Conservation (phyloP, 2,797 vertebrate genomes). For the Mus minutoides region DNA sequence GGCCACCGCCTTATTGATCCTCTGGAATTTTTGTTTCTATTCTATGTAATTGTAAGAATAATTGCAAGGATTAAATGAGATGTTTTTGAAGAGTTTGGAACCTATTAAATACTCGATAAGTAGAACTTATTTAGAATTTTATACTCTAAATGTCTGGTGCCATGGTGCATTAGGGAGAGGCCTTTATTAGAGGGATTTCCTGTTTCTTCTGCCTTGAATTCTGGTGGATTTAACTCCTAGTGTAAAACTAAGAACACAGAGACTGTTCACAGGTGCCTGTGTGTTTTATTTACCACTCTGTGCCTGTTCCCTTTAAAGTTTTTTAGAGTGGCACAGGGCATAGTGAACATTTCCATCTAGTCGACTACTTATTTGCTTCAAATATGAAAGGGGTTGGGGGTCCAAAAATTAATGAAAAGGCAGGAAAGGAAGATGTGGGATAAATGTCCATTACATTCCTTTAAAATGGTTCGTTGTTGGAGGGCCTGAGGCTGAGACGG, state of each 20-base stretch:
- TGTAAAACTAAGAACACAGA: conserved; percentile 39
- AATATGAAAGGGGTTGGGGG: not conserved
- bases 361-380: not conserved
- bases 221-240: conserved; percentile 10
- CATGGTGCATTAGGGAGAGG: not conserved
- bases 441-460: not conserved
- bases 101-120: not conserved
- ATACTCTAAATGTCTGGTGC: conserved; percentile 1
- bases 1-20: not conserved
- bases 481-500: not conserved
- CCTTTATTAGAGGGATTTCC: not conserved
- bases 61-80: not conserved
- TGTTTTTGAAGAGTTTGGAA: conserved; percentile 45
- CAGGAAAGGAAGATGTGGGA: conserved; percentile 18
- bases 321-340: not conserved
- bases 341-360: not conserved
- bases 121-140: conserved; percentile 17
- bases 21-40: not conserved
- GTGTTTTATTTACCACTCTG: not conserved
- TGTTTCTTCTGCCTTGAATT: not conserved
- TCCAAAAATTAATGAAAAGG: conserved; percentile 30
- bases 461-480: not conserved
- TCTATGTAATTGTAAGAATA: not conserved
- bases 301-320: not conserved
- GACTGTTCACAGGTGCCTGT: not conserved